Conservation (phyloP, 2,113 vertebrate species). For the Macquaria ambigua region DNA sequence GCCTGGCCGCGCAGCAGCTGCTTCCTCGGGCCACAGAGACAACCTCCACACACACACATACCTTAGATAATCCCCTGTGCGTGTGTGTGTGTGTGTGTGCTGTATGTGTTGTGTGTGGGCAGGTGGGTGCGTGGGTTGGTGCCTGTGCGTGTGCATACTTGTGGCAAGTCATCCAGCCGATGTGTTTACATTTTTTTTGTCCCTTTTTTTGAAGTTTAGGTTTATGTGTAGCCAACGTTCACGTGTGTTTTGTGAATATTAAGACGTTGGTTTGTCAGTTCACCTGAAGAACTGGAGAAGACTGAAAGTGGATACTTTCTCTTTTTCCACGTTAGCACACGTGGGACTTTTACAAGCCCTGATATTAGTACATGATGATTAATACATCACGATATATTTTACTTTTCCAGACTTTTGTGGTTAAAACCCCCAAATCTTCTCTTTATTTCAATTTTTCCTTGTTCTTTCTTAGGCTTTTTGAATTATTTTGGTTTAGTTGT, state of each 20-base stretch:
- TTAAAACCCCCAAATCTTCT: background rate
- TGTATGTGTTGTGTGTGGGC: conserved; percentile 16
- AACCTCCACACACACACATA: conserved; percentile 62
- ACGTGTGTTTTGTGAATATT: conserved; percentile 27
- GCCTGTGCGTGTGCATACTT: conserved; percentile 30
- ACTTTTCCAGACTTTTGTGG: background rate
- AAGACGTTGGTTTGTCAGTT: conserved; percentile 2
- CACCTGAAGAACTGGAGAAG: background rate
- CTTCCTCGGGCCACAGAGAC: conserved; percentile 73
- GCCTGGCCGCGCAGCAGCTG: conserved; percentile 69
- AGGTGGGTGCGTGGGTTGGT: conserved; percentile 36
- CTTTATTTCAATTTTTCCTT: background rate
- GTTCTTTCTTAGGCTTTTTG: background rate
- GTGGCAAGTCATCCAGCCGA: conserved; percentile 14
- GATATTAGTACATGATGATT: background rate
- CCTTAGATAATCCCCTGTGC: conserved; percentile 52
- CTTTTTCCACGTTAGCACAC: background rate
- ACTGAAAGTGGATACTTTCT: background rate
- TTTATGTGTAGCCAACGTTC: conserved; percentile 5
- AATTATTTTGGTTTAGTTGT: background rate
- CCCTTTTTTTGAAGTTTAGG: background rate
- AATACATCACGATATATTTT: background rate
- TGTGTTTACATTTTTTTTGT: conserved; percentile 36
- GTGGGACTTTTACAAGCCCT: background rate
- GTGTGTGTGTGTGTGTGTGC: conserved; percentile 20